phyloP scores from a whole-genome alignment of 2,113 vertebrate genomes.

The Lepus americanus region DNA sequence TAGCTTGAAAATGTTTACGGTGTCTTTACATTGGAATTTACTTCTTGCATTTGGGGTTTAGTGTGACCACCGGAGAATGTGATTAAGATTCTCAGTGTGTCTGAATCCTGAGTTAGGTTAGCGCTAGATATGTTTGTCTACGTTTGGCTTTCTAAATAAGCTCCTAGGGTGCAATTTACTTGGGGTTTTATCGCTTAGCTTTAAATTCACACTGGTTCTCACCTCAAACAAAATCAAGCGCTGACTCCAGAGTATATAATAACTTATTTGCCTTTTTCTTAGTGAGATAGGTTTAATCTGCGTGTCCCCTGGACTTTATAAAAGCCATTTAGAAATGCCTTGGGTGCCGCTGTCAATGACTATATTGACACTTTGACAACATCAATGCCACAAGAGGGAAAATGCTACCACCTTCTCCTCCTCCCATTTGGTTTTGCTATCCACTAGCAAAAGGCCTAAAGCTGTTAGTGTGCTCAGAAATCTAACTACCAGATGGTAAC shows the following conservation, averaged over 20 bases:
- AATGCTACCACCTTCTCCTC: not conserved
- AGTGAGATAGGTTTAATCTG: not conserved
- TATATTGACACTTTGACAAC: not conserved
- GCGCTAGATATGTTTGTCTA: not conserved
- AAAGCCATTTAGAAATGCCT: not conserved
- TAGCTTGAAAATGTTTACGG: not conserved
- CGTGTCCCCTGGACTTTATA: not conserved
- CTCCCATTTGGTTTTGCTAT: not conserved
- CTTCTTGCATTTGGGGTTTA: not conserved
- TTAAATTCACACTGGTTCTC: not conserved
- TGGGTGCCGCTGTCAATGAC: not conserved
- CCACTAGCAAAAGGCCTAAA: not conserved
- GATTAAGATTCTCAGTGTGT: not conserved
- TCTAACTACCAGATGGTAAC: not conserved
- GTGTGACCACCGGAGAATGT: not conserved
- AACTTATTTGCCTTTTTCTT: not conserved
- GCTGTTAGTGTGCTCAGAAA: not conserved
- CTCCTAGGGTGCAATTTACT: not conserved
- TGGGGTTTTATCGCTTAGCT: not conserved
- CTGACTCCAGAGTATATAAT: not conserved
- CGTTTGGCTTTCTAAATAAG: not conserved
- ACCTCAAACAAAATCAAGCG: slow-evolving; percentile 12
- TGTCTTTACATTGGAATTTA: not conserved
- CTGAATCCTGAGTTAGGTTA: not conserved
- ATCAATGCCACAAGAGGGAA: not conserved